Conservation (phyloP, 2,113 vertebrate genomes). For the Calidris pygmaea region DNA sequence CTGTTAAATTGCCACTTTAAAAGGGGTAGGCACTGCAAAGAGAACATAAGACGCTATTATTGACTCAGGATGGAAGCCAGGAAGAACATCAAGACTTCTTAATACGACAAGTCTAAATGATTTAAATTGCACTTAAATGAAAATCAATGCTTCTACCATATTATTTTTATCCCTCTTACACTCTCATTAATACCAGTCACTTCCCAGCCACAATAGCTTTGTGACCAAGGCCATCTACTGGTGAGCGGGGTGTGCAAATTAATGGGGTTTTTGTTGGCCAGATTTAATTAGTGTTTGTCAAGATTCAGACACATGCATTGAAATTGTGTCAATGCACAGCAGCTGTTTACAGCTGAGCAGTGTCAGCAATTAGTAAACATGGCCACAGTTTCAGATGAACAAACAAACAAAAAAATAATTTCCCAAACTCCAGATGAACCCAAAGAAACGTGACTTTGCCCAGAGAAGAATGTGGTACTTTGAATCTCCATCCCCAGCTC, state of each 20-base stretch:
- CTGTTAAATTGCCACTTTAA: neutral
- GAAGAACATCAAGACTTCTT: neutral
- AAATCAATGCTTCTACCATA: neutral
- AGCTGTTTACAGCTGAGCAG: neutral
- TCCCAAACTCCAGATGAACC: neutral
- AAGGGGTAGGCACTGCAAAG: neutral
- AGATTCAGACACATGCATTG: neutral
- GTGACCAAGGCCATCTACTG: constrained; percentile 58
- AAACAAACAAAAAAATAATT: neutral
- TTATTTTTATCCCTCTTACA: neutral
- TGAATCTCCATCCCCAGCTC: neutral
- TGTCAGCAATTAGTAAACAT: neutral
- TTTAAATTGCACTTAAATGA: neutral
- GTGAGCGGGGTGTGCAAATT: neutral
- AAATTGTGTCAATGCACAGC: neutral
- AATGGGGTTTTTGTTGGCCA: neutral
- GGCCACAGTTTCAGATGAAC: neutral
- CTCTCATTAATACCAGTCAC: neutral
- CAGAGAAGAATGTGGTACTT: neutral
- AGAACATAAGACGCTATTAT: neutral
- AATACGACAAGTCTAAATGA: neutral
- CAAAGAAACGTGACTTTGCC: neutral
- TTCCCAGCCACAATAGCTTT: neutral
- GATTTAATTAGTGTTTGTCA: neutral
- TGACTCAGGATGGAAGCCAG: neutral